Conservation (phyloP, 2,888 invertebrate genomes). For the Cephonodes hylas region DNA sequence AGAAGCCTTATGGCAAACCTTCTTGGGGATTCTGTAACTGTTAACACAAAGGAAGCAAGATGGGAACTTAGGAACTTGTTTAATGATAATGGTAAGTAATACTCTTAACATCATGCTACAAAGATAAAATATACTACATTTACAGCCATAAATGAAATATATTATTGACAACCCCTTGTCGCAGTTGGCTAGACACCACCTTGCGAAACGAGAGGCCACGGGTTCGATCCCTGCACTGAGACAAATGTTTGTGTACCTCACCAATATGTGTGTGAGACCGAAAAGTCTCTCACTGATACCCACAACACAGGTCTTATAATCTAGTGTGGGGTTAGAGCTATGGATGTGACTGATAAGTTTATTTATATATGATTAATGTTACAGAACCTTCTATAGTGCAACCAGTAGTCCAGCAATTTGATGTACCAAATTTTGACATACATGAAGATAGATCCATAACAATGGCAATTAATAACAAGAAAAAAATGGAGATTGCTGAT, state of each 20-base stretch:
- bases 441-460: conserved; percentile 76
- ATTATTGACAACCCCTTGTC: too few species aligned
- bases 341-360: too few species aligned
- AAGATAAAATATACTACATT: too few species aligned
- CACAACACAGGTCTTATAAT: too few species aligned
- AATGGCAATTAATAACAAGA: conserved; percentile 69
- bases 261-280: too few species aligned
- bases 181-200: too few species aligned
- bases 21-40: conserved; percentile 83
- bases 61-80: conserved; percentile 84
- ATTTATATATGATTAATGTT: neutral
- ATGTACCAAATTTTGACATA: conserved; percentile 72
- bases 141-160: too few species aligned
- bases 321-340: too few species aligned
- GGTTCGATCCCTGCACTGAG: too few species aligned
- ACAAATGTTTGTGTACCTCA: too few species aligned
- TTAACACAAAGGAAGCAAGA: conserved; percentile 86
- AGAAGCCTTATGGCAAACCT: conserved; percentile 76
- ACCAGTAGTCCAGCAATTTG: conserved; percentile 69
- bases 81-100: conserved; percentile 70
- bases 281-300: too few species aligned
- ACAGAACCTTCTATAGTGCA: conserved; percentile 71
- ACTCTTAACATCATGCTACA: neutral
- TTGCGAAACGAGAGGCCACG: too few species aligned
- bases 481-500: conserved; percentile 54